phyloP scores from a whole-genome alignment of 2,113 vertebrate genomes.

The Pterophyllum scalare region DNA sequence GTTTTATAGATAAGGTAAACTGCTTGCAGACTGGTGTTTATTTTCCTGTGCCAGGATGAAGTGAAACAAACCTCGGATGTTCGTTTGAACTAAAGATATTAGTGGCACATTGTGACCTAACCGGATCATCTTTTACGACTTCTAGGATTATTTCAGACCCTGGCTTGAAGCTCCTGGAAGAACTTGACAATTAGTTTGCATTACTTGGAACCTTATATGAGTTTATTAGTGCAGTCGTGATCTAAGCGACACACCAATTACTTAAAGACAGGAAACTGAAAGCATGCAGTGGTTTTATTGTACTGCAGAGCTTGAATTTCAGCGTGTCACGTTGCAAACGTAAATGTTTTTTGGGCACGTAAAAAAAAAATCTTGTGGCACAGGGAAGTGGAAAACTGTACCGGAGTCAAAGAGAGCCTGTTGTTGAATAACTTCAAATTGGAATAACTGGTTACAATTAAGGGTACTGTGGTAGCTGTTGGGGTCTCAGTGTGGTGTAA shows the following conservation, averaged over 20 bases:
- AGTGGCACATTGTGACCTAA: background rate
- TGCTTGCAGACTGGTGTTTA: background rate
- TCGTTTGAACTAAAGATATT: slow-evolving; percentile 7
- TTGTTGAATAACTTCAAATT: background rate
- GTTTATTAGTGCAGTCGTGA: background rate
- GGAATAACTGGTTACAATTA: background rate
- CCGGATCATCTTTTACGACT: background rate
- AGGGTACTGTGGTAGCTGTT: slow-evolving; percentile 12
- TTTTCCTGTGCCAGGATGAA: slow-evolving; percentile 16
- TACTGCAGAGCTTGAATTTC: background rate
- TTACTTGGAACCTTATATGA: background rate
- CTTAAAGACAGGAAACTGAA: background rate
- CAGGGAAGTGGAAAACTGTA: background rate
- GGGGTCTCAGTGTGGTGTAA: background rate
- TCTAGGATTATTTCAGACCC: background rate
- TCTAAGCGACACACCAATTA: background rate
- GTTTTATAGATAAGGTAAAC: slow-evolving; percentile 1
- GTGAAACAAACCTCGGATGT: slow-evolving; percentile 12
- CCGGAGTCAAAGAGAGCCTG: background rate
- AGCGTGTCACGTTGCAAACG: background rate
- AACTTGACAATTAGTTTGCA: background rate
- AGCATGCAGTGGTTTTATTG: background rate
- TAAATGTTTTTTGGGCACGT: background rate
- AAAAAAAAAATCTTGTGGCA: background rate
- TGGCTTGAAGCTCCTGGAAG: background rate